Conservation (phyloP, 2,113 vertebrate species). For the Brachyhypopomus occidentalis region DNA sequence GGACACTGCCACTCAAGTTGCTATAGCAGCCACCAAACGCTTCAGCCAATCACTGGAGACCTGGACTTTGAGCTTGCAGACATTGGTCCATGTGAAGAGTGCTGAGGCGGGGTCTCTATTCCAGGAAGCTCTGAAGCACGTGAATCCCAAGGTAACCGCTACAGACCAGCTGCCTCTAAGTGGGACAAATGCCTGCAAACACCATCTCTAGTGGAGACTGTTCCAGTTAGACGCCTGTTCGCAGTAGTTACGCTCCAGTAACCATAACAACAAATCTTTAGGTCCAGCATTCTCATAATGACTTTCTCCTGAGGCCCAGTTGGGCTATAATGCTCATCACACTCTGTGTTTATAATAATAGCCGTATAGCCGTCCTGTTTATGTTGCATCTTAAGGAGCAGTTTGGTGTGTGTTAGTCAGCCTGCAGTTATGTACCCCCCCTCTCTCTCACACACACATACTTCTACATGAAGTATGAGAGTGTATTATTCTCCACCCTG, state of each 20-base stretch:
- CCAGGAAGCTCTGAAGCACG: constrained; percentile 78
- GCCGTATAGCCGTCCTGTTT: too few species aligned
- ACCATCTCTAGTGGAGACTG: constrained; percentile 40
- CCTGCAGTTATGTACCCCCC: too few species aligned
- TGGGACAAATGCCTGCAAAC: constrained; percentile 60
- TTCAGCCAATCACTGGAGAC: constrained; percentile 75
- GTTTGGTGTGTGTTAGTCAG: too few species aligned
- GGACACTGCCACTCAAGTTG: constrained; percentile 74
- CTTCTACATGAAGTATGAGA: too few species aligned
- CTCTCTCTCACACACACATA: too few species aligned
- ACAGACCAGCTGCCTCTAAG: constrained; percentile 41
- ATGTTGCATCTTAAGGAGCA: too few species aligned
- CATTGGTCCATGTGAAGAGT: constrained; percentile 76
- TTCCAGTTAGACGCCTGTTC: constrained; percentile 57
- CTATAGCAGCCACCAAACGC: constrained; percentile 68
- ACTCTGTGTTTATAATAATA: too few species aligned
- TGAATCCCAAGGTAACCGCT: constrained; percentile 81
- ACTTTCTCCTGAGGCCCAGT: too few species aligned
- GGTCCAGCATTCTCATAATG: too few species aligned
- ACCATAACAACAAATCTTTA: too few species aligned
- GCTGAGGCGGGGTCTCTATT: constrained; percentile 69
- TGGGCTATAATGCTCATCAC: too few species aligned
- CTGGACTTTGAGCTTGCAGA: constrained; percentile 83
- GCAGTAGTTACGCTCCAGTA: neutral
- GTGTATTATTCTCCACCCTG: too few species aligned